Evolutionary conservation across 2,113 vertebrate species (phyloP).

Genomic region (Antechinus flavipes): DNA sequence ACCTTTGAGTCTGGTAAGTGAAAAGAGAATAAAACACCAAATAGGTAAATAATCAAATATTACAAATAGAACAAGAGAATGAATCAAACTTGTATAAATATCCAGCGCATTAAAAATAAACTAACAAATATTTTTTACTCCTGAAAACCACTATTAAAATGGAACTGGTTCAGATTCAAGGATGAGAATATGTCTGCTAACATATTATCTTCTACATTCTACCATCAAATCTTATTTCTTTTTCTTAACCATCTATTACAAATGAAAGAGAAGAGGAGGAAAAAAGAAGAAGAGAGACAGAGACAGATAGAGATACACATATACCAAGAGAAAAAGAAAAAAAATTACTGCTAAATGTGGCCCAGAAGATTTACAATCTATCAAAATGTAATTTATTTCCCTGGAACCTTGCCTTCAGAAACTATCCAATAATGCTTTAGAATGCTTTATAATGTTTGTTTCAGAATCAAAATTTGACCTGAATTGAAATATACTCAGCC

Average conservation of each 20-base stretch:
- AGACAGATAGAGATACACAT: no score
- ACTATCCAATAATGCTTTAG: not conserved
- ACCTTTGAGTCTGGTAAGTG: slow-evolving; percentile 78
- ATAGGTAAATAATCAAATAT: not conserved
- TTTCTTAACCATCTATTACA: slow-evolving; percentile 45
- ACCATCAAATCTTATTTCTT: not conserved
- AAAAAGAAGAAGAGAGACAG: no score
- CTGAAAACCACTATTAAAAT: slow-evolving; percentile 34
- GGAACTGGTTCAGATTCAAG: not conserved
- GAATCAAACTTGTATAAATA: slow-evolving; percentile 63
- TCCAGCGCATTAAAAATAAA: slow-evolving; percentile 51
- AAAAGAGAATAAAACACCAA: slow-evolving; percentile 3
- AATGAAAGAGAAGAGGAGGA: no score
- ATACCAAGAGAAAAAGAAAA: not conserved
- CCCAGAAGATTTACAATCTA: not conserved
- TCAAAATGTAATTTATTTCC: not conserved
- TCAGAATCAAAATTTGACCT: not conserved
- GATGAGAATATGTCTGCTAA: slow-evolving; percentile 56
- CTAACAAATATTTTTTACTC: not conserved
- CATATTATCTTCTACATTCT: slow-evolving; percentile 26
- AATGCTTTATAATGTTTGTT: not conserved
- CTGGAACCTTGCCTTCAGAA: not conserved
- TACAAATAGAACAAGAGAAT: not conserved
- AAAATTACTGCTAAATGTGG: not conserved
- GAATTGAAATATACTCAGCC: not conserved